Percentiles rank a stretch among this genome's conserved stretches.
Conservation (phyloP, 1,140 invertebrate genomes). For the Leptopilina boulardi region DNA sequence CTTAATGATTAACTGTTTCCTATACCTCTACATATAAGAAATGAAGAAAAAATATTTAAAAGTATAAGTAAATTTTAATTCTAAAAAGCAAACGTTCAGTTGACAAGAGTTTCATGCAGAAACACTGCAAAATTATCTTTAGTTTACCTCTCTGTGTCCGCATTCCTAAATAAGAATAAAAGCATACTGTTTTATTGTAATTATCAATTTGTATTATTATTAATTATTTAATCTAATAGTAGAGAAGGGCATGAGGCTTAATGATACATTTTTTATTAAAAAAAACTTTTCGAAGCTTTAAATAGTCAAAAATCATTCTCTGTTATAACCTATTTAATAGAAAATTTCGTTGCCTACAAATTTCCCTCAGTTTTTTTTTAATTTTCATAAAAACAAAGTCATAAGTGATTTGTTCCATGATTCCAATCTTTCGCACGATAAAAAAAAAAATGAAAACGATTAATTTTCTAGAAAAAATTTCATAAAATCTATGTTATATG, state of each 20-base stretch:
- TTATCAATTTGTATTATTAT: background rate
- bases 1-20: background rate
- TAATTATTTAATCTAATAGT: background rate
- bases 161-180: conserved; percentile 77
- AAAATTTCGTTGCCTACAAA: no score
- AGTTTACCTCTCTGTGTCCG: conserved; percentile 78
- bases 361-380: no score
- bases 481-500: no score
- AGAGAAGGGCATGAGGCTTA: no score
- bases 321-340: no score
- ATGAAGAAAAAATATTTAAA: background rate
- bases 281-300: no score
- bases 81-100: conserved; percentile 54
- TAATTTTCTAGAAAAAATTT: no score
- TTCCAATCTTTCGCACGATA: no score
- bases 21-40: background rate
- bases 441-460: no score
- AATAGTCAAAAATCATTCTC: no score
- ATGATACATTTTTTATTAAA: background rate
- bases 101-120: conserved; percentile 69
- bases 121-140: conserved; percentile 60
- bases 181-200: conserved; percentile 63
- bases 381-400: no score
- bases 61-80: background rate
- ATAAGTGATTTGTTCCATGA: no score